Percentiles rank a stretch among this genome's conserved stretches.
Conservation (phyloP, 2,888 invertebrate species). For the Epinotia ramella region DNA sequence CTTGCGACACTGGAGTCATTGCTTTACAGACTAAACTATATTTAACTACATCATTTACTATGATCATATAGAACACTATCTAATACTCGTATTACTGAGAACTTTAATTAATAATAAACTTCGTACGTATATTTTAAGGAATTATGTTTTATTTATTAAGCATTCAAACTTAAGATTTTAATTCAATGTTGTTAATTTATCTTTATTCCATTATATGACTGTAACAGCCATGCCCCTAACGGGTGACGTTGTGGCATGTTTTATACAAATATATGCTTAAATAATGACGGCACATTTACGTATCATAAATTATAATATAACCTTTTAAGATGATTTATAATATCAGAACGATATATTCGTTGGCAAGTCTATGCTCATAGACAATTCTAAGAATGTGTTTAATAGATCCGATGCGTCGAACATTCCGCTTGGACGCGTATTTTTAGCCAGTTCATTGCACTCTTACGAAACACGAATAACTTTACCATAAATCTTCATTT, state of each 20-base stretch:
- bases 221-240: background rate
- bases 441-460: slow-evolving; percentile 78
- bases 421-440: slow-evolving; percentile 68
- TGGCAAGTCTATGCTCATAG: slow-evolving; percentile 45
- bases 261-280: background rate
- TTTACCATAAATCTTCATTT: slow-evolving; percentile 54
- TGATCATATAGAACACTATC: slow-evolving; percentile 27
- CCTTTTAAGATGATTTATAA: slow-evolving; percentile 2
- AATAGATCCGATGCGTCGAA: slow-evolving; percentile 70
- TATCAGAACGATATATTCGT: slow-evolving; percentile 14
- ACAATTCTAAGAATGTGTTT: slow-evolving; percentile 77
- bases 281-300: background rate
- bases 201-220: background rate
- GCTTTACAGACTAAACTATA: slow-evolving; percentile 55
- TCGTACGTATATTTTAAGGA: background rate
- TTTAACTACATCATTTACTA: slow-evolving; percentile 50
- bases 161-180: too few species aligned
- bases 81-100: background rate
- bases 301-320: background rate
- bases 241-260: background rate
- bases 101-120: background rate
- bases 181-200: background rate
- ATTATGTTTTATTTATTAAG: background rate
- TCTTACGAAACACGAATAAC: slow-evolving; percentile 65
- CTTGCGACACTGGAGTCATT: slow-evolving; percentile 67